Evolutionary conservation across 1,140 invertebrate genomes (phyloP), one percentile per base, ranked within the genome.

Genomic region (Drosophila cardini): DNA sequence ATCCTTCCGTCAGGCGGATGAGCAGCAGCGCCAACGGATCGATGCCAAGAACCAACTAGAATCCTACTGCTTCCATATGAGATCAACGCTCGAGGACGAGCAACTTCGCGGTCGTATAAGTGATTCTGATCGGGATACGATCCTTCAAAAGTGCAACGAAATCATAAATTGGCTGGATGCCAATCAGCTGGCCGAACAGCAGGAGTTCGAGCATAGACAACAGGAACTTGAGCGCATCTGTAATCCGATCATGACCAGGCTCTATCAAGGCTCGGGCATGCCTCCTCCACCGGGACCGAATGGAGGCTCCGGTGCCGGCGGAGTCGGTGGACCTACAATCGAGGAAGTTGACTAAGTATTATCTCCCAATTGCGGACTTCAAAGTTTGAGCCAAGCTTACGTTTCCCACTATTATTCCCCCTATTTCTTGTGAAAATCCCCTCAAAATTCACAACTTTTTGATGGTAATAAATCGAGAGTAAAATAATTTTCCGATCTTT

Each of bases 51-150:
- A 99, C 87, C 94, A 94, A 15, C 93, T 99, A 0, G 98, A 99
- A 90, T 97, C 97, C 32, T 99, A 99, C 92, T 98, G 97, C 92
- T 99, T 98, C 94, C 98, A 98, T 93, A 98, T 99, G 95, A 98
- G 98, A 93, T 96, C 96, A 55, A 98, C 97, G 4, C 95, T 96
- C 89, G 96, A 97, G 75, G 96, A 97, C 90, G 97, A 98, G 42
- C 96, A 97, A 86, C 94, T 98, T 65, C 97, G 96, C 84, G 96
- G 96, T 72, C 97, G 98, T 92, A 97, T 99, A 78, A 94, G 94
- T 11, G 97, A 96, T 50, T 92, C 94, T 8, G 98, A 99, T 90
- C 96, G 97, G 85, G 95, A 95, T 75, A 95, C 94, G 3, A 96
- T 99, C 64, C 82, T 96, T 62, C 97, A 98, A 79, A 98, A 97